Conservation (phyloP, 64 coral and sea anemone species). For the Hydrozoanthus tunicans region DNA sequence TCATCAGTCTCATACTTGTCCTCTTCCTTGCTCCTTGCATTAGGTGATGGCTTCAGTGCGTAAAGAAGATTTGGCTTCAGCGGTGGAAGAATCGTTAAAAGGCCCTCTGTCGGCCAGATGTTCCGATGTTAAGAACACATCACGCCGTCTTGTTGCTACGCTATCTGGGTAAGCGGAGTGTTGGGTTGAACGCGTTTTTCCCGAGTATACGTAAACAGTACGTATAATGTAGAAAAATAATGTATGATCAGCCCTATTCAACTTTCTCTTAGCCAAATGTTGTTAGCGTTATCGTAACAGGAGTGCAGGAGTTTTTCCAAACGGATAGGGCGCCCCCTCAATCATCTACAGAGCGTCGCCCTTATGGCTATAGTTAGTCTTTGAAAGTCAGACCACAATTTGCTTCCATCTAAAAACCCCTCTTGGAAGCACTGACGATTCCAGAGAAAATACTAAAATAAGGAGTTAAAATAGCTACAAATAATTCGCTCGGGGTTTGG, state of each 20-base stretch:
- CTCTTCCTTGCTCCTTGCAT: background rate
- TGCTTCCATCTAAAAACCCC: too few relatives aligned
- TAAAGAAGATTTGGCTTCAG: background rate
- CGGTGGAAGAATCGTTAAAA: conserved; percentile 21
- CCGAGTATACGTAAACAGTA: background rate
- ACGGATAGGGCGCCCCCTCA: too few relatives aligned
- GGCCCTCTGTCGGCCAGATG: conserved; percentile 40
- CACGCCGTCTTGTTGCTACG: conserved; percentile 16
- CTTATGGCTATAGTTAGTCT: too few relatives aligned
- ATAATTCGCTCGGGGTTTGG: background rate
- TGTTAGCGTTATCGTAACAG: too few relatives aligned
- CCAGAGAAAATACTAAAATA: too few relatives aligned
- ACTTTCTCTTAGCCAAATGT: background rate
- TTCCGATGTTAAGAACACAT: conserved; percentile 24
- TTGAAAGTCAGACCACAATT: too few relatives aligned
- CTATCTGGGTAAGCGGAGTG: conserved; percentile 15
- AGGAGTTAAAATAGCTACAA: background rate
- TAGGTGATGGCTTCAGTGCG: conserved; percentile 21
- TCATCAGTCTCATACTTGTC: background rate
- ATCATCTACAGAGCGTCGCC: too few relatives aligned
- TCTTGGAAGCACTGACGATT: too few relatives aligned
- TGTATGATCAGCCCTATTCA: background rate
- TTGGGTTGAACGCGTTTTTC: background rate
- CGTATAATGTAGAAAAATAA: background rate
- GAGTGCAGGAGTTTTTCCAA: too few relatives aligned